Evolutionary conservation across 1,140 invertebrate genomes (phyloP), one percentile per base, ranked within the genome.

Genomic region (Meloidogyne exigua): DNA sequence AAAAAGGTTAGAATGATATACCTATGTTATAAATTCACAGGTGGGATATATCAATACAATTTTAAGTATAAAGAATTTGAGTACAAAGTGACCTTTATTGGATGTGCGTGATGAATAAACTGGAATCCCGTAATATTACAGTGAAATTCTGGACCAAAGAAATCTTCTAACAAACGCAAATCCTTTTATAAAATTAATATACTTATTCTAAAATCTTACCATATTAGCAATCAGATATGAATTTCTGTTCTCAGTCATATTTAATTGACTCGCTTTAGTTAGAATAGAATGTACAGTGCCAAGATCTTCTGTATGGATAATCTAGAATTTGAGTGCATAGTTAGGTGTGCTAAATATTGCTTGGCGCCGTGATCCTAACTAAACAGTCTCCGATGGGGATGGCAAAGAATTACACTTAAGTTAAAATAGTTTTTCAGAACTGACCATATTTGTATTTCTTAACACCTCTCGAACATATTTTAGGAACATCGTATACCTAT

Each of bases 61-160:
- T 10, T 80, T 64, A n/a, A n/a, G 10, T 4, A 21, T 28, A 3
- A 1, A 25, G 23, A 79, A n/a, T n/a, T n/a, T n/a, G n/a, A n/a
- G n/a, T n/a, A n/a, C n/a, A n/a, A n/a, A n/a, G 44, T n/a, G 28
- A 85, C 84, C 72, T 85, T 85, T 68, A 85, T 76, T 62, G 78
- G 67, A 18, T 86, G 86, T 26, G 79, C 73, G 36, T 83, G 77
- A 25, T 82, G 76, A 12, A 86, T 79, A 65, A 87, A 25, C 42
- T 84, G 85, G 32, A 86, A 71, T 23, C 84, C 84, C n/a, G 81
- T 81, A 57, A 86, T 87, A 68, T 86, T 86, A 62, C 85, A 86
- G 26, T 81, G 81, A 67, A 84, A 86, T 36, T 77, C 70, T 62
- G 78, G 74, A 9, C 76, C 69, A 49, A 83, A 72, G 76, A 86